Evolutionary conservation across 2,113 vertebrate species (phyloP).

Genomic region (Aspidoscelis tigris): DNA sequence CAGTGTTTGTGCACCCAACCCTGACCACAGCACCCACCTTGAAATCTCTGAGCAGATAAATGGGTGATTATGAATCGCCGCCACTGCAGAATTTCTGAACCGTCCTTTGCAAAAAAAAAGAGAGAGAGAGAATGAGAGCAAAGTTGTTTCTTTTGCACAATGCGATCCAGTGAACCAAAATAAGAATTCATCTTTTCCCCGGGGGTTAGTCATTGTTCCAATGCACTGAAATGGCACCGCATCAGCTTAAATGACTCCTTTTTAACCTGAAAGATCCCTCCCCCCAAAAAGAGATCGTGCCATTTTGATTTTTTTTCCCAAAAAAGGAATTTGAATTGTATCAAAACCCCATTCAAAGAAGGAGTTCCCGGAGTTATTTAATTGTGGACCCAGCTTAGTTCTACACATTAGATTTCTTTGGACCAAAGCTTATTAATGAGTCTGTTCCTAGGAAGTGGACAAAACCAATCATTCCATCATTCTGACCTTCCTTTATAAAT

Average conservation of each 20-base stretch:
- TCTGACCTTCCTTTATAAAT: not conserved
- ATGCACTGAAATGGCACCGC: conserved; percentile 24
- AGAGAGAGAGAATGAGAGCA: conserved; percentile 52
- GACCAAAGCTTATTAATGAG: not conserved
- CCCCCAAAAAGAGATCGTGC: conserved; percentile 23
- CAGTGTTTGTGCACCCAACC: conserved; percentile 14
- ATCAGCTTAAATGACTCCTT: conserved; percentile 57
- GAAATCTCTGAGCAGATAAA: fast-evolving
- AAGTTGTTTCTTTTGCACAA: conserved; percentile 55
- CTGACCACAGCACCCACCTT: conserved; percentile 16
- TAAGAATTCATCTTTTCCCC: conserved; percentile 52
- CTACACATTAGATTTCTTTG: not conserved
- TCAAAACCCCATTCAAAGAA: not conserved
- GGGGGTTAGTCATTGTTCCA: conserved; percentile 48
- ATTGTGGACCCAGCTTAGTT: not conserved
- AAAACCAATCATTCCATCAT: not conserved
- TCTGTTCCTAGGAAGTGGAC: not conserved
- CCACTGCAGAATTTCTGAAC: conserved; percentile 54
- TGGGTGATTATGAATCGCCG: conserved; percentile 39
- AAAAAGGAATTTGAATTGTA: not conserved
- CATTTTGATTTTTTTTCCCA: conserved; percentile 50
- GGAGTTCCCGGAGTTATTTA: not conserved
- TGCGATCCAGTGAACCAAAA: conserved; percentile 66
- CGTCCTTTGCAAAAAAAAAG: conserved; percentile 41
- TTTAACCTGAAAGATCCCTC: conserved; percentile 40